Conservation (phyloP, 1,140 invertebrate species). For the Ceratina australensis region DNA sequence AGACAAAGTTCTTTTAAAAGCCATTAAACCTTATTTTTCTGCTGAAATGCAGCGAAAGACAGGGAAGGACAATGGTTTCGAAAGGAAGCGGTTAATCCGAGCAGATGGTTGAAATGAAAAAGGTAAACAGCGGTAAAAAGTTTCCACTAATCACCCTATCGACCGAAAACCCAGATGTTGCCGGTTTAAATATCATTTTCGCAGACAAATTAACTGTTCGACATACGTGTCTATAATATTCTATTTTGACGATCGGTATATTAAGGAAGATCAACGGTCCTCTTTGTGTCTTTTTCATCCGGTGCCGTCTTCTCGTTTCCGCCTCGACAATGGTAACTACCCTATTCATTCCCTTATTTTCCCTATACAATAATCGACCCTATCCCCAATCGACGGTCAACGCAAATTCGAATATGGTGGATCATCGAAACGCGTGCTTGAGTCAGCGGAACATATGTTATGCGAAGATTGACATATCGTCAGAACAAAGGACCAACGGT, state of each 20-base stretch:
- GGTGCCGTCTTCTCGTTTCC: constrained; percentile 27
- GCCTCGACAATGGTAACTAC: constrained; percentile 9
- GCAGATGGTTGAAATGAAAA: constrained; percentile 33
- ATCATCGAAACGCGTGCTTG: neutral
- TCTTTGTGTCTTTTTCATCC: constrained; percentile 37
- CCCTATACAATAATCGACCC: neutral
- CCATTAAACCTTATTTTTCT: too few species aligned
- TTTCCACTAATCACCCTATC: too few species aligned
- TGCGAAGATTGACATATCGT: constrained; percentile 1
- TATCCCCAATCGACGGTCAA: constrained; percentile 39
- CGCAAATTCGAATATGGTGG: constrained; percentile 14
- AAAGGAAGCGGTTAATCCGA: constrained; percentile 36
- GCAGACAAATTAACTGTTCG: constrained; percentile 44
- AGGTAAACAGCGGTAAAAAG: neutral
- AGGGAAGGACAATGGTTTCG: neutral
- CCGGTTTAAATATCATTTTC: neutral
- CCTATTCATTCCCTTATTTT: constrained; percentile 1
- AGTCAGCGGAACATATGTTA: constrained; percentile 26
- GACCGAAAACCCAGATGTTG: constrained; percentile 8
- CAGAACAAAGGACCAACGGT: neutral
- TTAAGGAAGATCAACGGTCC: constrained; percentile 26
- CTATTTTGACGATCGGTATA: neutral
- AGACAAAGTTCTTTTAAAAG: too few species aligned
- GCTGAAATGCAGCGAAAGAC: too few species aligned
- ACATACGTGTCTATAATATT: neutral